Base-by-base conservation (phyloP, 2,888 invertebrate species). In the Notocelia uddmanniana region DNA sequence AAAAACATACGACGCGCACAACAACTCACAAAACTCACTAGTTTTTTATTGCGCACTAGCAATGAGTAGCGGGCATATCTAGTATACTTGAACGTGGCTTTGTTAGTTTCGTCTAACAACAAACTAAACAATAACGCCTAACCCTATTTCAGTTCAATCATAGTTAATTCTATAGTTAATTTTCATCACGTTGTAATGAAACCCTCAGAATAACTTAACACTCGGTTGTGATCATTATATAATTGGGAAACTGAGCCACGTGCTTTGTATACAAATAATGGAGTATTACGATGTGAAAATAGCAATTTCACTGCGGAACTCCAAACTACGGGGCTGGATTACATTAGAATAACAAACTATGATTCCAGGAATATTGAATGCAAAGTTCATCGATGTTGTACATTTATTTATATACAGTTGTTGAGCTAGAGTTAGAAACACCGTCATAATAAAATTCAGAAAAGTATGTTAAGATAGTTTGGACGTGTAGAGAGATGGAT, bases 101-200 rank as follows among this genome's bases (percentile, higher is more conserved):
- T 31, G 8, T 26, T 26, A 26, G 5, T 5, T 26, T 58, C 19
- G 18, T 1, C 6, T 37, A 64, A 23, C 11, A 41, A 18, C 18
- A 37, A 55, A 31, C 26, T 66, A 18, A 31, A 31, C 48, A 58
- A 67, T 57, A 67, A 55, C 31, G 26, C 26, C 26, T 41, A n/a
- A n/a, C 41, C 18, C 45, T 52, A 54, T 60, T 60, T 18, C 52
- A 41, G 13, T 41, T 18, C 48, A 45, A 62, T 54, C 59, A 50
- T 19, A 48, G 15, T 58, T 37, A 54, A 55, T 62, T 69, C 45
- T 15, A 11, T 52, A 37, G 55, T 62, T 55, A 54, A 62, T 54
- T 69, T 55, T n/a, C 15, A 62, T 62, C 54, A 69, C 69, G 69
- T 69, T 62, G 45, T 69, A 62, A 69, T 69, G 54, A 69, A 69